These are phyloP conservation scores for Idaea straminata DNA, from an alignment of 2,888 invertebrate species.

Conservation along the genomic window DNA sequence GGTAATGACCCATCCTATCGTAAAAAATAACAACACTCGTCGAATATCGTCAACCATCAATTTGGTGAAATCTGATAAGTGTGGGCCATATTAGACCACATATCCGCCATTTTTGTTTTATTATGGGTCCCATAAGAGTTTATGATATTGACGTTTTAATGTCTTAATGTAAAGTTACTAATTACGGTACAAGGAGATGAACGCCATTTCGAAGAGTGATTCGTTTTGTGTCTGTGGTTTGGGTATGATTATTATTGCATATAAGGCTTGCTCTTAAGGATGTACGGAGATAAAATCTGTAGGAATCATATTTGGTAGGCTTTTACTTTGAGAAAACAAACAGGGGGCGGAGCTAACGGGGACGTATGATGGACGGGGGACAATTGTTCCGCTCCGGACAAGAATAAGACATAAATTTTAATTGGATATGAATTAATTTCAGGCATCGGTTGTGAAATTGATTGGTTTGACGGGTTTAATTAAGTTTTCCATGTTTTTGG, in stretches of 20 bases:
- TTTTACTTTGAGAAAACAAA: conserved; percentile 51
- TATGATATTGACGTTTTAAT: conserved; percentile 47
- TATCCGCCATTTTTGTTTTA: conserved; percentile 45
- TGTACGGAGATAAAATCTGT: conserved; percentile 60
- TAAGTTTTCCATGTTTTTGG: conserved; percentile 1
- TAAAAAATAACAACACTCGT: neutral
- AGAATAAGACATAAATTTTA: neutral
- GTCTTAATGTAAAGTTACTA: conserved; percentile 56
- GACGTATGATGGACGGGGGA: conserved; percentile 19
- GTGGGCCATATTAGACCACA: conserved; percentile 48
- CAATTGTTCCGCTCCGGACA: neutral
- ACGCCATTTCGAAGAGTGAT: conserved; percentile 16
- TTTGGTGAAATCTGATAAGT: conserved; percentile 26
- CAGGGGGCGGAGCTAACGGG: conserved; percentile 41
- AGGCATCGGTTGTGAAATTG: neutral
- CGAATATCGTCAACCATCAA: conserved; percentile 21
- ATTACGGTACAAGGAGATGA: conserved; percentile 27
- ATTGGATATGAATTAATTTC: neutral
- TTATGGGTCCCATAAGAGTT: conserved; percentile 47
- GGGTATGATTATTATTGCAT: conserved; percentile 39
- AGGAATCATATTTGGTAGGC: conserved; percentile 39
- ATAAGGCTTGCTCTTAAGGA: conserved; percentile 57
- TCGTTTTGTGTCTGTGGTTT: conserved; percentile 27
- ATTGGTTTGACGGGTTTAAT: neutral
- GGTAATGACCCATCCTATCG: neutral